phyloP scores from a whole-genome alignment of 2,888 invertebrate species.

The Lordiphosa andalusiaca region DNA sequence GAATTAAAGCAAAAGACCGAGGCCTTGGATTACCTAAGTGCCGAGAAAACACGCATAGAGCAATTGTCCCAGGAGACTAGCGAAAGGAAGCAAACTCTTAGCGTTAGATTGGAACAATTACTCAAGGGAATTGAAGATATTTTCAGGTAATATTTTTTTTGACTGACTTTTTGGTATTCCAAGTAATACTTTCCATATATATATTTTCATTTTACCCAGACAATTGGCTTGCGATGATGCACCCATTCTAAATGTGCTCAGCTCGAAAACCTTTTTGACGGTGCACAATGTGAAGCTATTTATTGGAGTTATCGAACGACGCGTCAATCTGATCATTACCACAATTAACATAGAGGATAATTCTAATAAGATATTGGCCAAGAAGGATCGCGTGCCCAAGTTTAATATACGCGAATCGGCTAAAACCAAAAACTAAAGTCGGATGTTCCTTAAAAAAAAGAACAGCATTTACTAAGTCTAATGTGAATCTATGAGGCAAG shows the following conservation, averaged over 20 bases:
- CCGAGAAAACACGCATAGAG: conserved; percentile 66
- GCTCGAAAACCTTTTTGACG: conserved; percentile 87
- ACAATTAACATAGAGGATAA: conserved; percentile 76
- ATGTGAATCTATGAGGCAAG: too few species aligned
- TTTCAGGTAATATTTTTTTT: conserved; percentile 61
- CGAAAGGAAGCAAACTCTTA: conserved; percentile 72
- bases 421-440: conserved; percentile 67
- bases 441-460: too few species aligned
- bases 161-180: background rate
- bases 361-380: conserved; percentile 77
- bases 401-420: conserved; percentile 80
- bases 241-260: conserved; percentile 86
- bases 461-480: too few species aligned
- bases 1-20: conserved; percentile 76
- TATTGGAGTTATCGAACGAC: conserved; percentile 90
- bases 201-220: conserved; percentile 71
- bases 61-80: conserved; percentile 61
- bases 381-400: conserved; percentile 79
- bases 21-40: conserved; percentile 75
- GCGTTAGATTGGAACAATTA: conserved; percentile 75
- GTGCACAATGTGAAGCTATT: conserved; percentile 89
- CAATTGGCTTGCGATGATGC: conserved; percentile 87
- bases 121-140: conserved; percentile 82
- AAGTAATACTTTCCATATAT: background rate
- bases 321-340: conserved; percentile 80